Percentiles rank a stretch among this genome's conserved stretches.
Conservation (phyloP, 23 tunicate species). For the Diplosoma virens region DNA sequence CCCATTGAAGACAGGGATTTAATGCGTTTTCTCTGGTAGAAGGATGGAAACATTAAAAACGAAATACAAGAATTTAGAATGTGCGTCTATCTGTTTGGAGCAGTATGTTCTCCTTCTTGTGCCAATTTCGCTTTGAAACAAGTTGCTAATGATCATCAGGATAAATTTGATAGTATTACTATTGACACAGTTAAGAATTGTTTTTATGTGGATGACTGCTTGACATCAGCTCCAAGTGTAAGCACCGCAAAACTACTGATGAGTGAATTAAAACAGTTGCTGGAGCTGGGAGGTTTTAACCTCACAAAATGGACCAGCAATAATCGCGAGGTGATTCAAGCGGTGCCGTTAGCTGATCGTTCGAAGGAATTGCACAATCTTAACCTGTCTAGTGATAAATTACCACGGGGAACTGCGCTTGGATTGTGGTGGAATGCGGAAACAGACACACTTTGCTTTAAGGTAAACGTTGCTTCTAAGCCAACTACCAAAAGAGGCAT, state of each 20-base stretch:
- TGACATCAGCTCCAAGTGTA: constrained; percentile 6
- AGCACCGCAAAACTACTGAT: constrained; percentile 22
- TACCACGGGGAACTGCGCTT: constrained; percentile 35
- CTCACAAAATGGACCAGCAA: constrained; percentile 44
- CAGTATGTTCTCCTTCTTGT: too few species aligned
- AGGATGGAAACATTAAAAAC: too few species aligned
- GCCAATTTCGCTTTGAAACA: too few species aligned
- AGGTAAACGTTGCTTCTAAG: neutral
- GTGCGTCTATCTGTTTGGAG: too few species aligned
- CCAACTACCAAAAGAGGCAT: constrained; percentile 3
- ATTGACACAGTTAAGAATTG: constrained; percentile 25
- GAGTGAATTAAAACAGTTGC: neutral
- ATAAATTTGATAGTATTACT: too few species aligned
- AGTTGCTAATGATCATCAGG: too few species aligned
- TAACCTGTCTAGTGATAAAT: neutral
- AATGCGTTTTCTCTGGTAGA: too few species aligned
- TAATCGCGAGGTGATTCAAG: constrained; percentile 18
- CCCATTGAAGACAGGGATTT: too few species aligned
- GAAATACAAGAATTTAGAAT: too few species aligned
- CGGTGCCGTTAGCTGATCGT: constrained; percentile 28
- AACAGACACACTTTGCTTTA: constrained; percentile 38
- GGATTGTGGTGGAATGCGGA: constrained; percentile 52
- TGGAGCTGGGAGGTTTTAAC: constrained; percentile 36
- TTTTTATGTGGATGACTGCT: constrained; percentile 67
- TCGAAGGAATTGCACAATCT: constrained; percentile 19